A percentile compares a stretch with the other conserved stretches of the same genome.
phyloP scores from a whole-genome alignment of 2,888 invertebrate genomes.

The Aphrophora alni region DNA sequence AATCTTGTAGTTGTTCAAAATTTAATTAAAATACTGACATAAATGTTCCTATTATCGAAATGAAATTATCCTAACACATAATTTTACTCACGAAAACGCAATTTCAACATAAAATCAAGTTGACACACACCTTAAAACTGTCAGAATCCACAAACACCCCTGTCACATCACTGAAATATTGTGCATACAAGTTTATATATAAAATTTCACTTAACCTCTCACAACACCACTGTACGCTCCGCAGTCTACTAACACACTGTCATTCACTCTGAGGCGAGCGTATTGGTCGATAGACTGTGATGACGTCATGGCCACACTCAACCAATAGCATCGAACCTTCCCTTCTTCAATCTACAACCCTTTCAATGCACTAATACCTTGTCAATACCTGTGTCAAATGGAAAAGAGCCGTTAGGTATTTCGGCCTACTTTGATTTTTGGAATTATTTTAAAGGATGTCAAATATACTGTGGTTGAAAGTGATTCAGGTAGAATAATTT shows the following conservation, averaged over 20 bases:
- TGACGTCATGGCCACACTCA: constrained; percentile 30
- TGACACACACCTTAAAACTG: neutral
- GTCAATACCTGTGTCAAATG: neutral
- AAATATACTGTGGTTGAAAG: no score
- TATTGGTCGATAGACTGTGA: constrained; percentile 30
- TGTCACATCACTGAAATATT: neutral
- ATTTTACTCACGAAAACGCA: neutral
- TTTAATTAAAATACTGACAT: no score
- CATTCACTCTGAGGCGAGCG: neutral
- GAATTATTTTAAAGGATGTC: no score
- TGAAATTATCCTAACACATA: no score
- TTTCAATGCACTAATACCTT: neutral
- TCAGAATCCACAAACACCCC: neutral
- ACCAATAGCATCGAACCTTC: constrained; percentile 15
- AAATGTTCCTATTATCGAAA: no score
- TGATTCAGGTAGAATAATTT: no score
- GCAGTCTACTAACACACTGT: neutral
- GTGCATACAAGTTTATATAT: no score
- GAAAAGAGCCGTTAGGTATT: neutral
- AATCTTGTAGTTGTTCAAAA: no score
- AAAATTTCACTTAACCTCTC: neutral
- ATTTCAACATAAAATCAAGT: neutral
- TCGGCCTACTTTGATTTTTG: neutral
- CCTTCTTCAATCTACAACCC: neutral
- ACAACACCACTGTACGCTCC: neutral